These are phyloP conservation scores for Tyrannus savana DNA, from an alignment of 2,113 vertebrate genomes.

Conservation along the genomic window DNA sequence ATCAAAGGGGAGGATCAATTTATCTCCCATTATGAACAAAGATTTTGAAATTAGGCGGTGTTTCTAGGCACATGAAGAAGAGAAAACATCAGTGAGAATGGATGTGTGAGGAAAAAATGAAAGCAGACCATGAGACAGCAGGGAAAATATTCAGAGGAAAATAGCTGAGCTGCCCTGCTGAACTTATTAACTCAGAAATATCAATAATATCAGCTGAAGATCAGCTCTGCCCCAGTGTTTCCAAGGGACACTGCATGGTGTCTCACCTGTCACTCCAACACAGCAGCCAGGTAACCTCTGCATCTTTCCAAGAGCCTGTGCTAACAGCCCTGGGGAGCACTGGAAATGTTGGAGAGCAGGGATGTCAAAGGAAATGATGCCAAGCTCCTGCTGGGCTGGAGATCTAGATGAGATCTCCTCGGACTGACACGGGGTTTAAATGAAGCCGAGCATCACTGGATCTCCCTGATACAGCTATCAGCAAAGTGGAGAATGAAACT, in stretches of 20 bases:
- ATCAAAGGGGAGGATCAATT: background rate
- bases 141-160: background rate
- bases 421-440: background rate
- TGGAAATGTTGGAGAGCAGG: background rate
- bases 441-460: background rate
- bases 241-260: background rate
- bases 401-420: background rate
- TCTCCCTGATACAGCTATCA: background rate
- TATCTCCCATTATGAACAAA: background rate
- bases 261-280: background rate
- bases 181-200: background rate
- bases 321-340: background rate
- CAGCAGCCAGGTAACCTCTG: background rate
- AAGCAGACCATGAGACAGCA: background rate
- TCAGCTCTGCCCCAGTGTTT: background rate
- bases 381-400: background rate
- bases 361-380: background rate
- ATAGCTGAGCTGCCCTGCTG: background rate
- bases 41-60: background rate
- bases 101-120: background rate
- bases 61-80: background rate
- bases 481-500: background rate
- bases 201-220: background rate
- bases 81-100: background rate
- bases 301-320: background rate